Evolutionary conservation across 2,113 vertebrate genomes (phyloP).

Genomic region (Catharus fuscescens): DNA sequence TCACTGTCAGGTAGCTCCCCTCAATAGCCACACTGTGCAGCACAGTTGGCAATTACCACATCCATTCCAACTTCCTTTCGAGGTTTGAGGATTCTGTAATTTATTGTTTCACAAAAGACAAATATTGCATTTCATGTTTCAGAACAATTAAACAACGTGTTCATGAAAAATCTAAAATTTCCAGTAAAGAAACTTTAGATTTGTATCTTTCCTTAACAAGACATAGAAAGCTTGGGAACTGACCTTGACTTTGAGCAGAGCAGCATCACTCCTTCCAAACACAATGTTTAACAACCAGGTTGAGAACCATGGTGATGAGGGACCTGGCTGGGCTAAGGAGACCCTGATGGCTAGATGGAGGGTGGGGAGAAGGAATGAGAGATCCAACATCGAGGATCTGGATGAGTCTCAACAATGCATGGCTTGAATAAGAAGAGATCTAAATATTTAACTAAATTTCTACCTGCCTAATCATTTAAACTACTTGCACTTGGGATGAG

Average conservation of each 20-base stretch:
- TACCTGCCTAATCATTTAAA: background rate
- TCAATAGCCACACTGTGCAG: slow-evolving; percentile 39
- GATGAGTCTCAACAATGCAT: background rate
- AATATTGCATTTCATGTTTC: background rate
- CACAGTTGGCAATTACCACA: background rate
- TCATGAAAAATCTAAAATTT: background rate
- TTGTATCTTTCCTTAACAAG: background rate
- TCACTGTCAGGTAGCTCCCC: slow-evolving; percentile 39
- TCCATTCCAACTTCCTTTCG: background rate
- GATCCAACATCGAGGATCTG: background rate
- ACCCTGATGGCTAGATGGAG: background rate
- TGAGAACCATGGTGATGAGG: background rate
- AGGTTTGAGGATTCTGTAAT: background rate
- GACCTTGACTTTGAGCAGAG: background rate
- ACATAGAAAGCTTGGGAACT: background rate
- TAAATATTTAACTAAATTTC: background rate
- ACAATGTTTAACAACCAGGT: background rate
- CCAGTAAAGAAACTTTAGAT: background rate
- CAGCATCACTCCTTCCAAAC: background rate
- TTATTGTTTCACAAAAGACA: slow-evolving; percentile 19
- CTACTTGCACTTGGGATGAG: background rate
- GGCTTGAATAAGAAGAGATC: background rate
- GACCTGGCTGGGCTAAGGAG: background rate
- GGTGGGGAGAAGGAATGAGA: background rate
- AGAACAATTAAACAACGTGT: background rate